Base-by-base conservation (phyloP, 2,888 invertebrate species). In the Epiblema foenella region DNA sequence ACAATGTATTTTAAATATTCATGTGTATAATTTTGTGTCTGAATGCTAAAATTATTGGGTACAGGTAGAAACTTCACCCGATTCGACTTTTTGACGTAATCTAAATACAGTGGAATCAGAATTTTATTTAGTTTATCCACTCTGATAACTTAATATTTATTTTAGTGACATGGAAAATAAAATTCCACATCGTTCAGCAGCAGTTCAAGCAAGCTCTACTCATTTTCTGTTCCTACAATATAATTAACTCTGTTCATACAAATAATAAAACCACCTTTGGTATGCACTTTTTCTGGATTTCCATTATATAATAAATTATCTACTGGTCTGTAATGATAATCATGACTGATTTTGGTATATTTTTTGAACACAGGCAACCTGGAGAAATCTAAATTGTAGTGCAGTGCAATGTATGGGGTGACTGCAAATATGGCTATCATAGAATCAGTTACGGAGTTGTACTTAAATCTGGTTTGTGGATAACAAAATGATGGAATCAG, bases 401-500 rank as follows among this genome's bases (percentile, higher is more conserved):
- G 33, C 33, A 33, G 33, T 72, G 79, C 78, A 77, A 81, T 82
- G 83, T 79, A 79, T 79, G 78, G 81, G 81, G 77, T 76, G 80
- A 74, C 74, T 73, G 73, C 64, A 74, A 81, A 75, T 76, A 87
- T 89, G 89, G 81, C 78, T 80, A 77, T 75, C 76, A 75, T 74
- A 72, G 75, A 78, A 77, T 77, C 73, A 37, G 75, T 71, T 68
- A 77, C 75, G 74, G 73, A 75, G 76, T 81, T 81, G 77, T 66
- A 49, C 77, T 81, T 81, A 77, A 79, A 70, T 77, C 68, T 69
- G 75, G 78, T 79, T 80, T 78, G 79, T 62, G 76, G 69, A 81
- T 78, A 74, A 69, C 83, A 83, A 83, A 86, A 93, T 90, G 90
- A 93, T 93, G 93, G 93, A 93, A 79, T 89, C 91, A 18, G 93